These are phyloP conservation scores for Leuciscus idus DNA, from an alignment of 2,113 vertebrate species.

Conservation along the genomic window DNA sequence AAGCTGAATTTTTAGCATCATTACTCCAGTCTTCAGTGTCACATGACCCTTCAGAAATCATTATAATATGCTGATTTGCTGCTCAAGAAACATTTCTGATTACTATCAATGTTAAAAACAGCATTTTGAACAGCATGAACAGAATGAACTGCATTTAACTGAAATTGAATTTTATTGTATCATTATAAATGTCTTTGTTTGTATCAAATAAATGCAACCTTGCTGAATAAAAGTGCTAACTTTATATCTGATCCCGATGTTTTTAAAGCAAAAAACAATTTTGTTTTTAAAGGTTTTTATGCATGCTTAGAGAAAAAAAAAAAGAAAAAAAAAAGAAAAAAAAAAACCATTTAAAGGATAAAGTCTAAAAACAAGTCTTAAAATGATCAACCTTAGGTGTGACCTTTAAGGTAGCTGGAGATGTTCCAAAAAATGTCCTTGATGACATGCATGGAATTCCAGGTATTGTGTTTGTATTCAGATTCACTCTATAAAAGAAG, in stretches of 20 bases:
- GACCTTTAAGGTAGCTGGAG: neutral
- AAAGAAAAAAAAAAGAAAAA: neutral
- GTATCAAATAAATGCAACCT: too few relatives aligned
- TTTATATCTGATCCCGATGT: too few relatives aligned
- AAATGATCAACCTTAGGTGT: neutral
- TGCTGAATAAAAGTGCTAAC: too few relatives aligned
- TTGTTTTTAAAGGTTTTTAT: neutral
- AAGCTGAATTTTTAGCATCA: neutral
- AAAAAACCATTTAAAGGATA: neutral
- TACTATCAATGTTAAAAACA: neutral
- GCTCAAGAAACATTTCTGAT: too few relatives aligned
- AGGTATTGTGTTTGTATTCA: constrained; percentile 33
- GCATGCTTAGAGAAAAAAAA: neutral
- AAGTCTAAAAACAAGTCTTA: neutral
- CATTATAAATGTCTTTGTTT: too few relatives aligned
- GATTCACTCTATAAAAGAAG: constrained; percentile 59
- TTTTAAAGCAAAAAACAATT: neutral
- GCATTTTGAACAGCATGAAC: too few relatives aligned
- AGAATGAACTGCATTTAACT: neutral
- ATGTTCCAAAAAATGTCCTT: neutral
- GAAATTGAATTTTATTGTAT: too few relatives aligned
- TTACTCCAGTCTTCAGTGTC: neutral
- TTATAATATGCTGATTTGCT: too few relatives aligned
- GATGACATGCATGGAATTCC: neutral
- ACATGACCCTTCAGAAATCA: neutral